Percentiles rank a stretch among this genome's conserved stretches.
Evolutionary conservation across 2,113 vertebrate genomes (phyloP).

Genomic region (Thermophis baileyi): DNA sequence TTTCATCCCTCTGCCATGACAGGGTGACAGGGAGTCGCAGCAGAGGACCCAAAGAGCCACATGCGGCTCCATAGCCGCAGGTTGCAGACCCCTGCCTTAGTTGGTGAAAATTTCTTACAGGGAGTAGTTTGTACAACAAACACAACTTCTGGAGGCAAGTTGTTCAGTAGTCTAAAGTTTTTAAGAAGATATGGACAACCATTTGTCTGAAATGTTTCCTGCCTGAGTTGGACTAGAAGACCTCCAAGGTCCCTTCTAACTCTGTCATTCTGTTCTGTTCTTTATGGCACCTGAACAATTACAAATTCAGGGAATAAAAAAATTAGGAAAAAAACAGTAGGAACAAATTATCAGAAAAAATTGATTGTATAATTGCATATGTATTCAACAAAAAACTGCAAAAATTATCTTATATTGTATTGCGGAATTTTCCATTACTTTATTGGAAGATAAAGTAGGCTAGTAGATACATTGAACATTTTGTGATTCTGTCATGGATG

Average conservation of each 20-base stretch:
- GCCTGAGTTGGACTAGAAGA: neutral
- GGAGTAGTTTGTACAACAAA: neutral
- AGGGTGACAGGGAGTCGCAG: too few relatives aligned
- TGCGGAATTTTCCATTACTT: neutral
- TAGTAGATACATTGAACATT: neutral
- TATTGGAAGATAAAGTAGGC: too few relatives aligned
- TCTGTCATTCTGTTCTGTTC: neutral
- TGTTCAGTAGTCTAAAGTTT: neutral
- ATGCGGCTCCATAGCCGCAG: too few relatives aligned
- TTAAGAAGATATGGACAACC: neutral
- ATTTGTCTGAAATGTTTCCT: neutral
- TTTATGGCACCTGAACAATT: neutral
- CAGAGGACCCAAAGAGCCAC: too few relatives aligned
- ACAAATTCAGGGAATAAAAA: neutral
- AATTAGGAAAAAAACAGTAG: neutral
- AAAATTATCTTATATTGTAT: neutral
- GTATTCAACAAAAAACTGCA: neutral
- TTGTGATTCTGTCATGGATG: neutral
- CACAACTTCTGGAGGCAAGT: neutral
- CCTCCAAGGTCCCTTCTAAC: neutral
- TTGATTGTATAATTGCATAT: neutral
- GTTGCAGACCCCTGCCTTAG: too few relatives aligned
- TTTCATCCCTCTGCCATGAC: too few relatives aligned
- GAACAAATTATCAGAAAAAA: neutral
- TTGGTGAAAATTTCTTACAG: neutral